A percentile compares a stretch with the other conserved stretches of the same genome.
phyloP scores from a whole-genome alignment of 2,888 invertebrate genomes.

The Cantharis rustica region DNA sequence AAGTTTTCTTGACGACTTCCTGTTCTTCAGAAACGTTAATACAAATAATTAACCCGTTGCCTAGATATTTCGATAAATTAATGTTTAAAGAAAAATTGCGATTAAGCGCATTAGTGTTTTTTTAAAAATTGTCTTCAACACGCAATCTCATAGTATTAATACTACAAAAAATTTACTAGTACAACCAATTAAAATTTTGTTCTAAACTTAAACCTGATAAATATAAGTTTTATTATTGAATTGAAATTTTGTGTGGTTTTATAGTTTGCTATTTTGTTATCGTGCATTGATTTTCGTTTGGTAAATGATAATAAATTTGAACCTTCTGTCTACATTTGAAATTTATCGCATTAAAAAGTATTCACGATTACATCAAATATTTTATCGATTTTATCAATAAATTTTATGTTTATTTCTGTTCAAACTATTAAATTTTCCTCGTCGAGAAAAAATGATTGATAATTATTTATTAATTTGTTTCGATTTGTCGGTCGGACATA shows the following conservation, averaged over 20 bases:
- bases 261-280: neutral
- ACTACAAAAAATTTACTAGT: neutral
- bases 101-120: neutral
- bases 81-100: neutral
- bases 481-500: constrained; percentile 11
- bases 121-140: neutral
- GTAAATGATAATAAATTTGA: neutral
- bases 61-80: neutral
- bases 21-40: neutral
- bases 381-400: neutral
- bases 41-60: neutral
- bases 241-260: neutral
- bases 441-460: constrained; percentile 4
- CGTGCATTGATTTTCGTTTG: neutral
- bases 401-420: neutral
- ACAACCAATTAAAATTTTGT: neutral
- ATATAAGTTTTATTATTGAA: neutral
- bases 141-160: neutral
- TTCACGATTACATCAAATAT: neutral
- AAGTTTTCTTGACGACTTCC: neutral
- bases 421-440: neutral
- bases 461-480: constrained; percentile 23
- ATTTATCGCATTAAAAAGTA: neutral
- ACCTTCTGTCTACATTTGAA: neutral
- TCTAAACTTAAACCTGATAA: neutral